Evolutionary conservation across 92 coral and sea anemone species (phyloP).

Genomic region (Anthopleura xanthogrammica): DNA sequence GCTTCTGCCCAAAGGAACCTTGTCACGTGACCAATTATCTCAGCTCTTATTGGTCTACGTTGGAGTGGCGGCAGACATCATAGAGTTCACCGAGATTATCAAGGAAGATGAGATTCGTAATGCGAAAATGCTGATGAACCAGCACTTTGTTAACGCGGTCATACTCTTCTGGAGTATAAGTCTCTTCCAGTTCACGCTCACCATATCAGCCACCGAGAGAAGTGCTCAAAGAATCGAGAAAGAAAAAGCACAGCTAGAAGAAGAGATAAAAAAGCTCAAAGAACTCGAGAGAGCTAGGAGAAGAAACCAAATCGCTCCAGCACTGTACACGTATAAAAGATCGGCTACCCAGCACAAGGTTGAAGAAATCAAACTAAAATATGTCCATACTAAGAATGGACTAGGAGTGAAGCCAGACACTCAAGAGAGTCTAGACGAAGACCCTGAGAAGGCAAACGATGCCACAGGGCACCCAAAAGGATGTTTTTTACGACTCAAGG

Average conservation of each 20-base stretch:
- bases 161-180: slow-evolving; percentile 89
- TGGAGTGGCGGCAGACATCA: slow-evolving; percentile 93
- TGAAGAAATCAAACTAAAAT: slow-evolving; percentile 52
- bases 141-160: slow-evolving; percentile 73
- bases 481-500: slow-evolving; percentile 7
- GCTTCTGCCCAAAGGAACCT: slow-evolving; percentile 90
- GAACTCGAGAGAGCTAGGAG: slow-evolving; percentile 53
- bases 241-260: slow-evolving; percentile 73
- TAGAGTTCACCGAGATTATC: slow-evolving; percentile 89
- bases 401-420: slow-evolving; percentile 70
- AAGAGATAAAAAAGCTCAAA: slow-evolving; percentile 66
- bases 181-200: slow-evolving; percentile 82
- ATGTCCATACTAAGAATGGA: slow-evolving; percentile 74
- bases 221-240: slow-evolving; percentile 83
- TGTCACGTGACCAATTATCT: slow-evolving; percentile 91
- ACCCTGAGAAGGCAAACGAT: slow-evolving; percentile 22
- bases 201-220: slow-evolving; percentile 82
- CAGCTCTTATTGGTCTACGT: slow-evolving; percentile 86
- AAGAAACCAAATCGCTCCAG: slow-evolving; percentile 82
- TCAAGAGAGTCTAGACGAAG: slow-evolving; percentile 40
- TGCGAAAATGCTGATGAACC: slow-evolving; percentile 67
- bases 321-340: slow-evolving; percentile 74
- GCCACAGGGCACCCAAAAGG: neutral
- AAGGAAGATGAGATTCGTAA: slow-evolving; percentile 84
- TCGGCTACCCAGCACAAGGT: slow-evolving; percentile 28